These are phyloP conservation scores for Zeus faber DNA, from an alignment of 2,113 vertebrate species.

Conservation along the genomic window DNA sequence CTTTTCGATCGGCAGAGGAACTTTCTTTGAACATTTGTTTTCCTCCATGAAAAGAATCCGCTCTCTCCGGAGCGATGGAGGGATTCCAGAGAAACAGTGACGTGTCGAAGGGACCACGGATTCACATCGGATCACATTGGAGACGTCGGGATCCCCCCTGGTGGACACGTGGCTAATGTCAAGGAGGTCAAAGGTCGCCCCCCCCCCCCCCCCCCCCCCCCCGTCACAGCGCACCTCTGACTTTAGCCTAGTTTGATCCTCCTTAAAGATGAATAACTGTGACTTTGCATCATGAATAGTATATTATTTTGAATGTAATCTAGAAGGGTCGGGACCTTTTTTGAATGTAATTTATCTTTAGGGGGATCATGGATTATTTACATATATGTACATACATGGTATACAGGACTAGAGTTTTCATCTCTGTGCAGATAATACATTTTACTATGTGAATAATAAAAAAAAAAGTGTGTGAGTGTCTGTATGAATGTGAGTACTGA, in stretches of 20 bases:
- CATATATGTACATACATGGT: constrained; percentile 64
- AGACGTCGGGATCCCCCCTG: constrained; percentile 35
- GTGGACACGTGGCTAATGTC: constrained; percentile 32
- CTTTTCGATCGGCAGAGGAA: constrained; percentile 53
- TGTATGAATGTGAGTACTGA: constrained; percentile 67
- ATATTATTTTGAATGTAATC: constrained; percentile 78
- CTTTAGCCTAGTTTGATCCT: constrained; percentile 64
- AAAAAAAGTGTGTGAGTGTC: constrained; percentile 45
- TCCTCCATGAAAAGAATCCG: constrained; percentile 40
- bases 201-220: constrained; percentile 25
- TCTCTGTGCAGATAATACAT: constrained; percentile 61
- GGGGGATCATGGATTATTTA: constrained; percentile 15
- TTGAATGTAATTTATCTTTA: constrained; percentile 68
- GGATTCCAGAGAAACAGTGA: constrained; percentile 43
- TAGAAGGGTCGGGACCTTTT: constrained; percentile 63
- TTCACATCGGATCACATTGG: constrained; percentile 42
- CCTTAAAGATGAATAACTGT: constrained; percentile 79
- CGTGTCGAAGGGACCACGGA: constrained; percentile 41
- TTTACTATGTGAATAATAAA: constrained; percentile 58
- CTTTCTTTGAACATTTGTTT: constrained; percentile 45
- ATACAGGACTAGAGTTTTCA: constrained; percentile 57
- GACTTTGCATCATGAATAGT: constrained; percentile 86
- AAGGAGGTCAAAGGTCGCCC: constrained; percentile 44
- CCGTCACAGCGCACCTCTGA: constrained; percentile 47
- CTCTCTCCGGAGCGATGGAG: constrained; percentile 55